Evolutionary conservation across 2,888 invertebrate genomes (phyloP), one percentile per base, ranked within the genome.

Genomic region (Ecliptopera silaceata): DNA sequence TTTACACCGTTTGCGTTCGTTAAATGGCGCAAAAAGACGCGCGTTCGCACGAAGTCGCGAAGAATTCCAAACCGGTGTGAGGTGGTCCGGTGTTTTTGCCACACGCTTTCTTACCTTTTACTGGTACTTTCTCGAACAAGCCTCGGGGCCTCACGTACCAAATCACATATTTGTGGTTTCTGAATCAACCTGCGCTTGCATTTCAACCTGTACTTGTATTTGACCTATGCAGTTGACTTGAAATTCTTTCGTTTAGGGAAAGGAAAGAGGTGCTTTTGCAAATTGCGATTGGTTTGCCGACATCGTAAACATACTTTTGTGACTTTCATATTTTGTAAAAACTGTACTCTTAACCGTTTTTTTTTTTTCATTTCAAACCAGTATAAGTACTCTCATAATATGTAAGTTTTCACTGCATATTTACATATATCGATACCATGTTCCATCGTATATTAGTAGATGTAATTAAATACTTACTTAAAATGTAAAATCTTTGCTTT

Each of bases 51-150:
- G 57, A 63, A 59, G 45, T 54, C 50, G 50, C 56, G 47, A 49
- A 77, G 77, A 79, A 86, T 85, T 81, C 84, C 82, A 62, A 74
- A 72, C 75, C 77, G 71, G 73, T 69, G 55, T 45, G 39, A 65
- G 73, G 76, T 70, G 70, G 72, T 70, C 66, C 70, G 69, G 65
- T 78, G 82, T 85, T 86, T 85, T 82, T 80, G 79, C 78, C 71
- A 82, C 86, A 84, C 85, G 86, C 88, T 88, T 88, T 88, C 87
- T 81, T 87, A 80, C 78, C 74, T 66, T 68, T 71, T 74, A 75
- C 78, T 57, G 50, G 52, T 82, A 86, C 88, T 88, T 88, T 88
- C 88, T 85, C 66, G 64, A 61, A 52, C 47, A 36, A 51, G 59
- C 63, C 47, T 56, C 71, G 69, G 67, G 71, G 72, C 69, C 68